These are phyloP conservation scores for Zosterops pallidus DNA, from an alignment of 2,113 vertebrate genomes.

Conservation along the genomic window DNA sequence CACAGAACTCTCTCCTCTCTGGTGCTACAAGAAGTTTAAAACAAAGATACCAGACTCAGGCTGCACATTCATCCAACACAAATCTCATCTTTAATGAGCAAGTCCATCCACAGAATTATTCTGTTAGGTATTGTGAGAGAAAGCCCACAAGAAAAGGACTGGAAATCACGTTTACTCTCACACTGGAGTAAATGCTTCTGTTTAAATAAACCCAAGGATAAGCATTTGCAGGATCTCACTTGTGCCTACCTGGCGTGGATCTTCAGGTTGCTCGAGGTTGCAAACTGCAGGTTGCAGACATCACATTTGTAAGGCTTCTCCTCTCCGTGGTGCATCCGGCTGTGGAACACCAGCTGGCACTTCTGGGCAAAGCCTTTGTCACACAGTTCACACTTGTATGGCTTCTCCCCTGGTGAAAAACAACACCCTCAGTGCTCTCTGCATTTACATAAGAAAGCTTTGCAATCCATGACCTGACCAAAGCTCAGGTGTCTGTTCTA, in stretches of 20 bases:
- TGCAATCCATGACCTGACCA: neutral
- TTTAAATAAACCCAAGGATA: neutral
- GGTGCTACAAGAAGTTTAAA: neutral
- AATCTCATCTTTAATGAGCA: neutral
- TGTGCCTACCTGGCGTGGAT: constrained; percentile 84
- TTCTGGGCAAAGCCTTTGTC: constrained; percentile 90
- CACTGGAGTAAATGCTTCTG: neutral
- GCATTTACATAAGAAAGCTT: neutral
- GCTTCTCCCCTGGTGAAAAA: constrained; percentile 81
- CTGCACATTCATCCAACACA: neutral
- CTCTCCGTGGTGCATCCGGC: constrained; percentile 90
- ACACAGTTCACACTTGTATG: constrained; percentile 84
- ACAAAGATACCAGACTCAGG: neutral
- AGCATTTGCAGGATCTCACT: neutral
- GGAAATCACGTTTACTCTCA: neutral
- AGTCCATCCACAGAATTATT: neutral
- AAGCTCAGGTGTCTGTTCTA: neutral
- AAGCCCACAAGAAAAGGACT: rapidly evolving
- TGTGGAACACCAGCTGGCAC: constrained; percentile 90
- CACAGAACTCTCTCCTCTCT: neutral
- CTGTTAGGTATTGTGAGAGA: rapidly evolving
- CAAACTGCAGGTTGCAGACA: constrained; percentile 86
- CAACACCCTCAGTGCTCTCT: neutral
- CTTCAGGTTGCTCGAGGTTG: constrained; percentile 90
- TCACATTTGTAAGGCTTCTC: constrained; percentile 90